Evolutionary conservation across 37 sponge, comb jelly and placozoan genomes (phyloP), one percentile per base, ranked within the genome.

Genomic region (Mnemiopsis leidyi): DNA sequence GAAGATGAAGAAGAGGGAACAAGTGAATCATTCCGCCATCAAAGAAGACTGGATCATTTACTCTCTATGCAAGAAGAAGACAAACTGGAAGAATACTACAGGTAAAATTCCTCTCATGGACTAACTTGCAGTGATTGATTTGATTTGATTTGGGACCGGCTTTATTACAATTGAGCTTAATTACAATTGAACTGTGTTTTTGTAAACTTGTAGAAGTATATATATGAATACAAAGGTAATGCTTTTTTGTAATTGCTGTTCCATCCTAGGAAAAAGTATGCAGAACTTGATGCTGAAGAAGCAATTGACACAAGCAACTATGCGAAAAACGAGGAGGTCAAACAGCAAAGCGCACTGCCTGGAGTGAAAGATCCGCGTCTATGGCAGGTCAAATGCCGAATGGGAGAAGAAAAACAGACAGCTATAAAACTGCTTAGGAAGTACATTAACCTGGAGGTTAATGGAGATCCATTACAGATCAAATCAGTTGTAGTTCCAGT

Each of bases 331-430:
- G 73, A 76, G 23, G 96, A 94, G 73, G 96, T 98, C 24, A 94
- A 94, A 68, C 99, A 98, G 40, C 96, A 98, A 93, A 94, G 95
- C 24, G 93, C 96, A 23, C 94, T 98, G 26, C 99, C 99, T 38
- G 99, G 97, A 82, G 96, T 97, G 48, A 98, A 97, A 83, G 97
- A 98, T 71, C 99, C 99, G 23, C 96, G 97, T 40, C 93, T 98
- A 67, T 98, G 97, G 97, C 96, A 94, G 18, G 96, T 98, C 16
- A 98, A 98, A 93, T 98, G 99, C 90, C 92, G 93, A 68, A 95
- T 37, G 40, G 98, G 98, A 0, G 83, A 94, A 31, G 99, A 98
- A 93, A 98, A 97, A 82, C 96, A 96, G 94, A 97, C 97, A 20
- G 97, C 94, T 2, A 85, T 98, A 32, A 94, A 94, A 32, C 93